These are phyloP conservation scores for Neostethus bicornis DNA, from an alignment of 2,797 vertebrate species.

Conservation along the genomic window DNA sequence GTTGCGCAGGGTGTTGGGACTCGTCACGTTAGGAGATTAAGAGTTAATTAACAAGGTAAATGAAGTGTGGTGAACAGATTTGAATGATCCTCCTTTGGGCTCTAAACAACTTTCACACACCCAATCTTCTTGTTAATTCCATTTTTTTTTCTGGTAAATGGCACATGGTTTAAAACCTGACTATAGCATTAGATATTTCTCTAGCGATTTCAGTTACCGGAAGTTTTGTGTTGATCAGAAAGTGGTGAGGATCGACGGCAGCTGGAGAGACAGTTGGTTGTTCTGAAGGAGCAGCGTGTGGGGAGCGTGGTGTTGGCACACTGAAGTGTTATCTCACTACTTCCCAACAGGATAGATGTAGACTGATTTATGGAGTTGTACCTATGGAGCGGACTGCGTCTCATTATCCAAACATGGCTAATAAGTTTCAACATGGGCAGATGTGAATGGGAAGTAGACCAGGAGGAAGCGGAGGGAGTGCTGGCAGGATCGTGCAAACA, in stretches of 20 bases:
- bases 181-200: not conserved
- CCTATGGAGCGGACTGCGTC: slow-evolving; percentile 21
- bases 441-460: not conserved
- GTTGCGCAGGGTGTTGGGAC: slow-evolving; percentile 14
- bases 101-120: slow-evolving; percentile 13
- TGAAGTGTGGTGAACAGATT: slow-evolving; percentile 44
- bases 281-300: slow-evolving; percentile 12
- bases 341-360: slow-evolving; percentile 7
- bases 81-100: slow-evolving; percentile 32
- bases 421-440: slow-evolving; percentile 7
- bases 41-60: slow-evolving; percentile 50
- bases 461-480: not conserved
- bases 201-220: not conserved
- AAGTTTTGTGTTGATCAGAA: slow-evolving; percentile 3
- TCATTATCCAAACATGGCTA: slow-evolving; percentile 28
- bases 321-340: slow-evolving; percentile 1
- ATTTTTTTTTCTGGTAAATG: slow-evolving; percentile 7
- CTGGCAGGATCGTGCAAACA: not conserved
- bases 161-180: not conserved
- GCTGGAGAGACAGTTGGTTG: slow-evolving; percentile 43
- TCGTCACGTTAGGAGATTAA: slow-evolving; percentile 36
- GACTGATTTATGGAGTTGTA: slow-evolving; percentile 25
- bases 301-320: slow-evolving; percentile 37
- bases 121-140: slow-evolving; percentile 3
- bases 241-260: slow-evolving; percentile 23